Evolutionary conservation across 2,797 vertebrate genomes (phyloP).

Genomic region (Phoebastria nigripes): DNA sequence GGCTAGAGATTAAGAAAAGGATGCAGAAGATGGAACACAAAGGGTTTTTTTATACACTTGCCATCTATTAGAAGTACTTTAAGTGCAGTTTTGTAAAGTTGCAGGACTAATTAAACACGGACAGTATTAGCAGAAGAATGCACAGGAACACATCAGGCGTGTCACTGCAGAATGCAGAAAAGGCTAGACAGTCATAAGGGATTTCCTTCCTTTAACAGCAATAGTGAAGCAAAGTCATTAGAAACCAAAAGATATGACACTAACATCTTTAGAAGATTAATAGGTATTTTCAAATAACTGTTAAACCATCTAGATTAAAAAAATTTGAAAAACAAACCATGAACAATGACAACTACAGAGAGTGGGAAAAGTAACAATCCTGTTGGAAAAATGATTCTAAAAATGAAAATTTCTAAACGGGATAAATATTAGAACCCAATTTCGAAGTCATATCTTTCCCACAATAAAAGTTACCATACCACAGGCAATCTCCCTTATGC

Average conservation of each 20-base stretch:
- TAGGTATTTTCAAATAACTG: not conserved
- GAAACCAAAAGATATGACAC: not conserved
- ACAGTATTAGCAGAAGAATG: not conserved
- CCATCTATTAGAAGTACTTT: not conserved
- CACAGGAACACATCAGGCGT: rapidly evolving
- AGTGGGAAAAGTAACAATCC: not conserved
- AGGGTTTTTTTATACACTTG: not conserved
- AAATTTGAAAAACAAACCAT: not conserved
- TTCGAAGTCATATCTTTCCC: not conserved
- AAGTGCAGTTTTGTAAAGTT: not conserved
- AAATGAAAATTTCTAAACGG: not conserved
- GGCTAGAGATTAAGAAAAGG: not conserved
- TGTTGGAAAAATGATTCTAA: not conserved
- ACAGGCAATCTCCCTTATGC: not conserved
- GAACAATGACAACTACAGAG: not conserved
- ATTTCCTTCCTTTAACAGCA: not conserved
- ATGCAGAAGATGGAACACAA: not conserved
- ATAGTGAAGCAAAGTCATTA: not conserved
- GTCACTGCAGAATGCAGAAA: not conserved
- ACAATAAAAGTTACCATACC: not conserved
- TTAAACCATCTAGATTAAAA: not conserved
- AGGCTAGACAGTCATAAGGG: not conserved
- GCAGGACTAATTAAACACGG: not conserved
- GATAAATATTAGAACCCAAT: not conserved
- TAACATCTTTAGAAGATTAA: not conserved